Conservation (phyloP, 2,797 vertebrate species). For the Scleropages formosus region DNA sequence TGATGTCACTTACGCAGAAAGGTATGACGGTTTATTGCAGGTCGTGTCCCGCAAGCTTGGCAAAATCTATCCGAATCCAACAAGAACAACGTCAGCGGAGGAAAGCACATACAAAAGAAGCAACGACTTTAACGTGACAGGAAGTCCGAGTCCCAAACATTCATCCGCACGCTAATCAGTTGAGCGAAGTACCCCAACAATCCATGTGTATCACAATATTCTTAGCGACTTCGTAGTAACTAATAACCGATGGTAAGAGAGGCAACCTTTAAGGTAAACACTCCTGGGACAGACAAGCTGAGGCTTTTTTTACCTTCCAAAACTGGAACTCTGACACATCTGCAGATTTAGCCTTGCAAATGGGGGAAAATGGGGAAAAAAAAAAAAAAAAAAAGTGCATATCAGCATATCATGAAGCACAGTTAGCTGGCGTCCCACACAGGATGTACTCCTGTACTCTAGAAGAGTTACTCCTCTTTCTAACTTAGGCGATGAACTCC, state of each 20-base stretch:
- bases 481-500: not conserved
- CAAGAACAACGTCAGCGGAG: not conserved
- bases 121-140: not conserved
- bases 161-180: not conserved
- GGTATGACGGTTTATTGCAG: not conserved
- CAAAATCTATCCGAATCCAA: not conserved
- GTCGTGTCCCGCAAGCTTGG: not conserved
- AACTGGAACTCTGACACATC: constrained; percentile 2
- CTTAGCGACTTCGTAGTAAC: constrained; percentile 12
- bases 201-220: too few species aligned
- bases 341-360: not conserved
- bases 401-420: not conserved
- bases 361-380: not conserved
- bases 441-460: not conserved
- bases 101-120: not conserved
- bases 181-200: too few species aligned
- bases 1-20: not conserved
- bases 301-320: not conserved
- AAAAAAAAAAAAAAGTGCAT: constrained; percentile 3
- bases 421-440: not conserved
- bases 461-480: not conserved
- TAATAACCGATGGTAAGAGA: not conserved
- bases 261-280: not conserved
- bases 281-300: not conserved
- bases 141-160: not conserved